A percentile compares a stretch with the other conserved stretches of the same genome.
phyloP scores from a whole-genome alignment of 2,797 vertebrate species.

The Melopsittacus undulatus region DNA sequence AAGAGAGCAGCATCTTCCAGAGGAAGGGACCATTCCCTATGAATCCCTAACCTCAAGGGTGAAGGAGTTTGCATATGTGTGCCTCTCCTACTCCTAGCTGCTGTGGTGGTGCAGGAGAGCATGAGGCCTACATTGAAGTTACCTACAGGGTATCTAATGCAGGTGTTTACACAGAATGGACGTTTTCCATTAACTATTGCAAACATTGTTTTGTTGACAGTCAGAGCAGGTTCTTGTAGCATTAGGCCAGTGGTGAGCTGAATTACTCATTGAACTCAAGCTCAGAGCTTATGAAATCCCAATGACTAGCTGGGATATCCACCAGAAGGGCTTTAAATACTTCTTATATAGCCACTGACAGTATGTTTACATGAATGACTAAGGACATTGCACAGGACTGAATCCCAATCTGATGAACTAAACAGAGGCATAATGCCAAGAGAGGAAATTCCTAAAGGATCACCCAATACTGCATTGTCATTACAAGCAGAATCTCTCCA shows the following conservation, averaged over 20 bases:
- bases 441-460: conserved; percentile 34
- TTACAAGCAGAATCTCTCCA: not conserved
- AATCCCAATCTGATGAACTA: not conserved
- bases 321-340: not conserved
- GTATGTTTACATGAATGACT: not conserved
- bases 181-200: not conserved
- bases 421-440: not conserved
- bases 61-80: not conserved
- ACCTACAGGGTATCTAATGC: not conserved
- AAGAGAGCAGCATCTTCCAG: not conserved
- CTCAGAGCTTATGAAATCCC: not conserved
- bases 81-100: not conserved
- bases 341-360: not conserved
- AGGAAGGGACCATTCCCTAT: not conserved
- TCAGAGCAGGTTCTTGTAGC: not conserved
- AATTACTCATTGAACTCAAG: not conserved
- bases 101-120: not conserved
- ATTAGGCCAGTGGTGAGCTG: not conserved
- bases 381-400: not conserved
- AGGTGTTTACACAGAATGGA: not conserved
- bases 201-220: not conserved
- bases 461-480: not conserved
- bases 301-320: accelerated
- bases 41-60: not conserved
- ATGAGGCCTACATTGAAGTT: not conserved